Percentiles rank a stretch among this genome's conserved stretches.
Evolutionary conservation across 1,140 invertebrate species (phyloP).

Genomic region (Drosophila bocki): DNA sequence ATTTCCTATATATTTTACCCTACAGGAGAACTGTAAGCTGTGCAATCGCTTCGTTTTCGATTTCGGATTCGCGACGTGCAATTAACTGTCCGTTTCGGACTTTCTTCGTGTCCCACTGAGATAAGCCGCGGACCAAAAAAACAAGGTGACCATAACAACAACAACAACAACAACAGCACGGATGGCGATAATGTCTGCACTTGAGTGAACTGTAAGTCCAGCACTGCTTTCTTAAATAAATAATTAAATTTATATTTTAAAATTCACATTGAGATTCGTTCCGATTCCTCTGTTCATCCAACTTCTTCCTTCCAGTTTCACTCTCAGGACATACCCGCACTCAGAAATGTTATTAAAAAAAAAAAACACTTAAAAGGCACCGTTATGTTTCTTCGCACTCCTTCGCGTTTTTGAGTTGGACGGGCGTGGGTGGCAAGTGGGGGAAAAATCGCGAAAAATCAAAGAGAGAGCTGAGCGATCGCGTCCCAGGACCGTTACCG

Average conservation of each 20-base stretch:
- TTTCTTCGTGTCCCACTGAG: slow-evolving; percentile 41
- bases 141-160: slow-evolving; percentile 39
- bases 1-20: slow-evolving; percentile 38
- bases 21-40: slow-evolving; percentile 1
- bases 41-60: slow-evolving; percentile 13
- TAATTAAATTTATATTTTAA: not conserved
- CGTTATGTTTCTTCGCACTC: not conserved
- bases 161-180: slow-evolving; percentile 22
- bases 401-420: not conserved
- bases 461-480: slow-evolving; percentile 32
- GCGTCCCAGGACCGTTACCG: slow-evolving; percentile 74
- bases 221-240: slow-evolving; percentile 1
- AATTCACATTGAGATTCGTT: slow-evolving; percentile 6
- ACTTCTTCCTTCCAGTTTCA: slow-evolving; percentile 1
- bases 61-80: slow-evolving; percentile 10
- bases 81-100: slow-evolving; percentile 11
- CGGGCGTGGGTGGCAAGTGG: not conserved
- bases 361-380: slow-evolving; percentile 11
- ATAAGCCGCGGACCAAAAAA: slow-evolving; percentile 31
- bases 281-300: slow-evolving; percentile 1
- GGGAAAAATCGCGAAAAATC: slow-evolving; percentile 5
- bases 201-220: slow-evolving; percentile 19
- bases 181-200: slow-evolving; percentile 35
- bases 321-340: slow-evolving; percentile 44
- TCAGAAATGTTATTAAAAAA: slow-evolving; percentile 28